Evolutionary conservation across 2,888 invertebrate genomes (phyloP), one percentile per base, ranked within the genome.

Genomic region (Mayetiola destructor): DNA sequence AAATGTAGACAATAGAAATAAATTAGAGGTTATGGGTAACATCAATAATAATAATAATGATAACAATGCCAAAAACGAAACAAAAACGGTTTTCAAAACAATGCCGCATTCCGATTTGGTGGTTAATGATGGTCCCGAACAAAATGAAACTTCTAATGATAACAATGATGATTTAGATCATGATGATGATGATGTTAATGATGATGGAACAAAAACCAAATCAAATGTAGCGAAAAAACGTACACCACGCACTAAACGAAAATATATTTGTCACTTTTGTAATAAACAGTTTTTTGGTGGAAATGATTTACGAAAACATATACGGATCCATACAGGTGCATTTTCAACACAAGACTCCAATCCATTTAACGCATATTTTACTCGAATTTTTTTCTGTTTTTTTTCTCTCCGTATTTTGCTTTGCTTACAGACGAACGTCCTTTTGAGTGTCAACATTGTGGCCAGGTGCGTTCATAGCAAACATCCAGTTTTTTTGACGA

Each of bases 251-350:
- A 53, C 53, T 53, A 53, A 53, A 53, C 29, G 53, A 58, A 72
- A 72, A 56, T 74, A 76, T 63, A 66, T 73, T 59, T 86, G 85
- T 70, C 76, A 77, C 57, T 71, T 78, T 58, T 86, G 86, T 65
- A 67, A 76, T 3, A 84, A 81, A 69, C 72, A 72, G 42, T 86
- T 84, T 66, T 73, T 76, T 55, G 77, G 77, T 56, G 79, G 79
- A 62, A 79, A 80, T 60, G 81, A 83, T 64, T 70, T 87, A 59
- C 75, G 78, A 52, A 81, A 83, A 64, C 87, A 87, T 66, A 73
- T 79, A 60, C 76, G 80, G 56, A 75, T 78, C 23, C 86, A 87
- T 66, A 77, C 81, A 0, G n/a, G n/a, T n/a, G n/a, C n/a, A n/a
- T n/a, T n/a, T n/a, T n/a, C n/a, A n/a, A n/a, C n/a, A n/a, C n/a